These are phyloP conservation scores for Pseudomyrmex pallidus DNA, from an alignment of 1,140 invertebrate species.

Conservation along the genomic window DNA sequence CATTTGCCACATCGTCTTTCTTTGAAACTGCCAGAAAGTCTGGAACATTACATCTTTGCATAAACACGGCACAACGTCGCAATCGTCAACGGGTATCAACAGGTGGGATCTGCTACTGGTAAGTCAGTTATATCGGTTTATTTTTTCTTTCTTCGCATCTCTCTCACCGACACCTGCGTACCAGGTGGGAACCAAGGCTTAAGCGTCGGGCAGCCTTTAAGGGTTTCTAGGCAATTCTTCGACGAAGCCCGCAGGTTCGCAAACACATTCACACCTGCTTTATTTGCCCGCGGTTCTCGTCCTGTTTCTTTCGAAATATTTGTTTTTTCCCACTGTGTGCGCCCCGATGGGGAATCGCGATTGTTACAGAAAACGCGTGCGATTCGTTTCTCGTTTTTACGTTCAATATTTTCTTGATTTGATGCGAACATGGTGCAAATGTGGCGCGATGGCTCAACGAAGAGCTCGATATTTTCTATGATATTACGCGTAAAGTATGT, in stretches of 20 bases:
- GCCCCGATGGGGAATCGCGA: constrained; percentile 25
- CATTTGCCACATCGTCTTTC: constrained; percentile 8
- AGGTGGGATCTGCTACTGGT: constrained; percentile 78
- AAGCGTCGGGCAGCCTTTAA: not conserved
- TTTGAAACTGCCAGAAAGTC: not conserved
- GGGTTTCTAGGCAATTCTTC: constrained; percentile 17
- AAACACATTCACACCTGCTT: constrained; percentile 1
- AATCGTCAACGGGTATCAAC: constrained; percentile 73
- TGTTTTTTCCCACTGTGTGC: constrained; percentile 46
- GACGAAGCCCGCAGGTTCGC: not conserved
- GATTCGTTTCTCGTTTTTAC: not conserved
- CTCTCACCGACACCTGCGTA: constrained; percentile 55
- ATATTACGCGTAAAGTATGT: too few relatives aligned
- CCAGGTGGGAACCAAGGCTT: constrained; percentile 53
- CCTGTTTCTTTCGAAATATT: constrained; percentile 39
- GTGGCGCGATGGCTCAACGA: too few relatives aligned
- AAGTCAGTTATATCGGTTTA: constrained; percentile 61
- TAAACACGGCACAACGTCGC: constrained; percentile 17
- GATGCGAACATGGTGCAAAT: too few relatives aligned
- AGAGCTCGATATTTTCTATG: too few relatives aligned
- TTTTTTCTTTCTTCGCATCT: constrained; percentile 42
- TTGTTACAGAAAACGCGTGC: constrained; percentile 39
- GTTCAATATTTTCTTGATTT: constrained; percentile 2
- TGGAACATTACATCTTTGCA: not conserved
- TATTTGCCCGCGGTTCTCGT: not conserved